Evolutionary conservation across 2,888 invertebrate genomes (phyloP).

Genomic region (Melolontha melolontha): DNA sequence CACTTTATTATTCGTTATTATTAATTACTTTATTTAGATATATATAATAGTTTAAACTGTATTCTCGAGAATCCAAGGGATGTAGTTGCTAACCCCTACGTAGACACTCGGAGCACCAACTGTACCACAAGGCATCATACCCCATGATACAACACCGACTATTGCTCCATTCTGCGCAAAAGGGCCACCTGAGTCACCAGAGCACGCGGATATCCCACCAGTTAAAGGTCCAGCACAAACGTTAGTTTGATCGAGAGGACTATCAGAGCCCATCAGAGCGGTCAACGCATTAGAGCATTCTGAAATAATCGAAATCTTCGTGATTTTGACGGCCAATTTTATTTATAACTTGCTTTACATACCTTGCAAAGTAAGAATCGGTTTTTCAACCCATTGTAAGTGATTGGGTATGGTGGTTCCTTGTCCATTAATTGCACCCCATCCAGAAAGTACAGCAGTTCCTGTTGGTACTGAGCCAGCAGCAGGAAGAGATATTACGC

Average conservation of each 20-base stretch:
- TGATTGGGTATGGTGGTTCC: conserved; percentile 40
- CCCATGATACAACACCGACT: conserved; percentile 70
- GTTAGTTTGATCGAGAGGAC: conserved; percentile 54
- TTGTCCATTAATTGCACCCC: conserved; percentile 62
- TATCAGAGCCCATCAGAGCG: conserved; percentile 30
- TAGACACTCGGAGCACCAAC: conserved; percentile 69
- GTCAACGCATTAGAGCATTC: conserved; percentile 40
- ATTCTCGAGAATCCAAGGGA: conserved; percentile 64
- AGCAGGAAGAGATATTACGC: conserved; percentile 61
- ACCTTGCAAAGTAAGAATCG: conserved; percentile 39
- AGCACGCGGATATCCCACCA: conserved; percentile 68
- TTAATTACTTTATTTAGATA: no score
- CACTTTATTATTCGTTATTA: no score
- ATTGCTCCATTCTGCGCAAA: conserved; percentile 58
- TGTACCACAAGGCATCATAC: conserved; percentile 67
- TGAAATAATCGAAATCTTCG: conserved; percentile 28
- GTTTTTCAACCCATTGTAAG: conserved; percentile 39
- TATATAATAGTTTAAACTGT: conserved; percentile 21
- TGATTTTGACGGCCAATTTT: not conserved
- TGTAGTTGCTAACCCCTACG: conserved; percentile 67
- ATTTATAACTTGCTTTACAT: conserved; percentile 1
- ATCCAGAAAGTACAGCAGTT: conserved; percentile 63
- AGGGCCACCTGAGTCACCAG: conserved; percentile 71
- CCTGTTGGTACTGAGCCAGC: conserved; percentile 55
- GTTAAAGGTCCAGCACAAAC: conserved; percentile 68